phyloP scores from a whole-genome alignment of 2,888 invertebrate genomes.

The Nephrotoma flavescens region DNA sequence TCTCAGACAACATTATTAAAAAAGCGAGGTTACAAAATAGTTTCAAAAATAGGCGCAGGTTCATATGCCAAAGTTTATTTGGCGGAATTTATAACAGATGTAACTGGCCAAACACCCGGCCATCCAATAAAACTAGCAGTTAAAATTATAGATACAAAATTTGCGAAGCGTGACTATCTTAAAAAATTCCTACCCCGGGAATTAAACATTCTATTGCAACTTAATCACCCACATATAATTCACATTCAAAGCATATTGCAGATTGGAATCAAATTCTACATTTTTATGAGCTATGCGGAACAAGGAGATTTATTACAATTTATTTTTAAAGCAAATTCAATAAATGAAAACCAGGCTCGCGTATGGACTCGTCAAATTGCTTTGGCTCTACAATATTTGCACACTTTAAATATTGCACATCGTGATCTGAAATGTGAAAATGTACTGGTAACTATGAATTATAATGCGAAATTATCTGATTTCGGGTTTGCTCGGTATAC shows the following conservation, averaged over 20 bases:
- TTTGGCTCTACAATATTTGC: constrained; percentile 54
- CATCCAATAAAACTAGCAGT: constrained; percentile 41
- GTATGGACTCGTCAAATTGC: constrained; percentile 58
- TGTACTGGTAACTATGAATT: constrained; percentile 52
- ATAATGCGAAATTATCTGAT: constrained; percentile 67
- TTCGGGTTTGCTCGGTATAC: constrained; percentile 55
- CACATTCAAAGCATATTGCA: constrained; percentile 63
- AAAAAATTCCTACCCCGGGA: constrained; percentile 72
- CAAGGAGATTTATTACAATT: constrained; percentile 67
- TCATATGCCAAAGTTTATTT: constrained; percentile 51
- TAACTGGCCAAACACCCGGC: background rate
- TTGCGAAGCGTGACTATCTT: constrained; percentile 62
- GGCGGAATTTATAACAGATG: constrained; percentile 9
- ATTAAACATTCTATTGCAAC: constrained; percentile 54
- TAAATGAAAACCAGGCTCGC: constrained; percentile 50
- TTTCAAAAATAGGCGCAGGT: constrained; percentile 56
- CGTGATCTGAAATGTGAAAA: constrained; percentile 77
- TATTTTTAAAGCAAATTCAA: constrained; percentile 47
- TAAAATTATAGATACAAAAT: constrained; percentile 57
- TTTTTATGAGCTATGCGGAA: constrained; percentile 64
- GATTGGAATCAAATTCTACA: constrained; percentile 52
- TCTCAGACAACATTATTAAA: constrained; percentile 33
- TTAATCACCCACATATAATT: constrained; percentile 68
- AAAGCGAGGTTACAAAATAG: constrained; percentile 46
- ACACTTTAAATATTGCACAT: constrained; percentile 59